Base-by-base conservation (phyloP, 2,797 vertebrate genomes). In the Spinus olivaceus region DNA sequence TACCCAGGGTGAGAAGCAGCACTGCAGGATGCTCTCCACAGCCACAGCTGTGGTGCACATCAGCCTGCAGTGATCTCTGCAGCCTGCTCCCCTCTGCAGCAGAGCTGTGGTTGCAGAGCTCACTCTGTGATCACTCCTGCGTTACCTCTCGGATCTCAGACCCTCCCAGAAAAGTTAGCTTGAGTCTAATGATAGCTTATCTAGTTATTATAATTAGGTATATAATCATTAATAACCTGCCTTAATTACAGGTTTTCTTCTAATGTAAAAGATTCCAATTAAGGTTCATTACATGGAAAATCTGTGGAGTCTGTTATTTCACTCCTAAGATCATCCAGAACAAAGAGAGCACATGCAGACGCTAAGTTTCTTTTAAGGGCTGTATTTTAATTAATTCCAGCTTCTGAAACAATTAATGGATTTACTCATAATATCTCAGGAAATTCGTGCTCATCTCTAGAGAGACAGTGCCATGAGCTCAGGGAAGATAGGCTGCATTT, bases 371-470 rank as follows among this genome's bases (percentile, higher is more conserved):
- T 94, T 95, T 94, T 46, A 69, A 91, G 47, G 32, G 41, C 35
- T 81, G 28, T 49, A 32, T 90, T 94, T 92, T 96, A 96, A 96
- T 97, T 96, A 94, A 92, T 96, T 92, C 70, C 1, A 2, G 61
- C 65, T 95, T 92, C 49, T 93, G 70, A 91, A 91, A 83, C 85
- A 93, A 94, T 88, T 86, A 94, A 72, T 49, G 63, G 90, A 88
- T 92, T 96, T 94, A 70, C 73, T 85, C 21, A 18, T 70, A 73
- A 32, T 76, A 46, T 77, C 60, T 89, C 32, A 50, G 46, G 65
- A 94, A 93, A 87, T 89, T 59, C n/a, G 6, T 27, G 15, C 11
- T 69, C 50, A 19, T 89, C 76, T 89, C 76, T 61, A 49, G 65
- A 78, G 84, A 81, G 13, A 3, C 32, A 47, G 20, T 27, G 46